Evolutionary conservation across 2,113 vertebrate species (phyloP), one percentile per base, ranked within the genome.

Genomic region (Sminthopsis crassicaudata): DNA sequence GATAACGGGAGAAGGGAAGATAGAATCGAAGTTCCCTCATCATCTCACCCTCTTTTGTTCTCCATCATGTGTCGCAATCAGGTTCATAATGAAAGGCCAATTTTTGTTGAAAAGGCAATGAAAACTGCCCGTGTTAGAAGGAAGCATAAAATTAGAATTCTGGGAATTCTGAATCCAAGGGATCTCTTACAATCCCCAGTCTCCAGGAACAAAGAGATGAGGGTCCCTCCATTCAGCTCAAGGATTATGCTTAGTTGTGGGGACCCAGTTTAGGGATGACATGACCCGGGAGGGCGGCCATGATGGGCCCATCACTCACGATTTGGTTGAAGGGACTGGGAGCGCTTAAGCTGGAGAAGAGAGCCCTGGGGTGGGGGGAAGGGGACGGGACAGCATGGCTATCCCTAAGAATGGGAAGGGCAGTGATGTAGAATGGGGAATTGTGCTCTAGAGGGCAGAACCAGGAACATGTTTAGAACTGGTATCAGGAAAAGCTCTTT

Each of bases 251-350:
- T 76, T 19, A 7, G 67, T n/a, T n/a, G 36, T n/a, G 67, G 36
- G 16, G 0, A 16, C 1, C n/a, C n/a, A n/a, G n/a, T n/a, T n/a
- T n/a, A n/a, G 11, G 30, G 36, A 36, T 3, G 12, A 36, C 36
- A n/a, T n/a, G 60, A 36, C 89, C 53, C 2, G 25, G 4, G 53
- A 8, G 14, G 25, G n/a, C 14, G 19, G 36, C 67, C 67, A 76
- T n/a, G 67, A 8, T 10, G 1, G 26, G 26, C 27, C 26, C 26
- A 60, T n/a, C n/a, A n/a, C n/a, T n/a, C n/a, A n/a, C n/a, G n/a
- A n/a, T n/a, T n/a, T n/a, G n/a, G n/a, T n/a, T n/a, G 27, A 60
- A 60, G 57, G 57, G 12, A 30, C 57, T 60, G 26, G 57, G 27
- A 60, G 27, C 30, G 2, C 12, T 36, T 60, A 14, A 11, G 10